These are phyloP conservation scores for Meteorus sp. DNA, from an alignment of 1,140 invertebrate genomes.

Conservation along the genomic window DNA sequence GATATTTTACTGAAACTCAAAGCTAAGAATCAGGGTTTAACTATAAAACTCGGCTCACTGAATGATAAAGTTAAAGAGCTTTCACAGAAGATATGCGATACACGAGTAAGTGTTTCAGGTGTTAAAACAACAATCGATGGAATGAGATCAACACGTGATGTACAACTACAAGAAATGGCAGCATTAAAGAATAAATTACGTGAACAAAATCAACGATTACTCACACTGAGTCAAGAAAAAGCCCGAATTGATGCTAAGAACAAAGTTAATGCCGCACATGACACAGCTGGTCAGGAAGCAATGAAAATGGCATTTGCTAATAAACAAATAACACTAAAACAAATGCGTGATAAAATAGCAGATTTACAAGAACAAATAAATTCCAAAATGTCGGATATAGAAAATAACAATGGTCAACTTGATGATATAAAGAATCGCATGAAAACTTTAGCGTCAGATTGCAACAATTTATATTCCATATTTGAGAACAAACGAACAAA, in stretches of 20 bases:
- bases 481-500: slow-evolving; percentile 65
- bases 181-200: slow-evolving; percentile 82
- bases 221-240: slow-evolving; percentile 82
- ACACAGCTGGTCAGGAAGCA: slow-evolving; percentile 62
- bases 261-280: slow-evolving; percentile 61
- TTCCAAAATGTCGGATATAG: slow-evolving; percentile 77
- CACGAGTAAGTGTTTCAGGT: slow-evolving; percentile 83
- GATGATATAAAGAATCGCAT: slow-evolving; percentile 69
- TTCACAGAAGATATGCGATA: slow-evolving; percentile 85
- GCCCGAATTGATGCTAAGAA: slow-evolving; percentile 78
- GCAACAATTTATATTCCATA: slow-evolving; percentile 60
- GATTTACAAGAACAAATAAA: slow-evolving; percentile 72
- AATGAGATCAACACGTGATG: slow-evolving; percentile 89
- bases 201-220: slow-evolving; percentile 80
- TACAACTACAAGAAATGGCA: slow-evolving; percentile 87
- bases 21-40: slow-evolving; percentile 84
- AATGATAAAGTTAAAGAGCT: slow-evolving; percentile 86
- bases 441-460: slow-evolving; percentile 62
- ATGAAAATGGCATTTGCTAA: slow-evolving; percentile 74
- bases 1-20: slow-evolving; percentile 87
- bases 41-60: slow-evolving; percentile 77
- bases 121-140: slow-evolving; percentile 95
- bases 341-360: slow-evolving; percentile 75
- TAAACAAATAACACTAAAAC: slow-evolving; percentile 83
- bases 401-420: slow-evolving; percentile 79